These are phyloP conservation scores for Dryobotodes eremita DNA, from an alignment of 2,888 invertebrate genomes.

Conservation along the genomic window DNA sequence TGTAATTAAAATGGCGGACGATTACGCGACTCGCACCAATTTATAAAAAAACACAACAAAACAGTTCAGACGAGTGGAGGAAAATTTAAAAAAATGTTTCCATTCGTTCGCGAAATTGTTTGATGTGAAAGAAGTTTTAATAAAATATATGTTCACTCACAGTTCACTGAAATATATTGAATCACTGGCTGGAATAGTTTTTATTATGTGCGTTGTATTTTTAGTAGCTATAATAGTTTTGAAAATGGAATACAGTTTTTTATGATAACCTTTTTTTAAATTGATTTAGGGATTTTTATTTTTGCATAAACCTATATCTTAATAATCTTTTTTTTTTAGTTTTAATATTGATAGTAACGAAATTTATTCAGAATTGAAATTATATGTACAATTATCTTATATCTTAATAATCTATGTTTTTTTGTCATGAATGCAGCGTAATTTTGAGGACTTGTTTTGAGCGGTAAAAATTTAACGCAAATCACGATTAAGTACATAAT, in stretches of 20 bases:
- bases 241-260: neutral
- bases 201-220: neutral
- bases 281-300: neutral
- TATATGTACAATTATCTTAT: no score
- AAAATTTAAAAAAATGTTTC: constrained; percentile 34
- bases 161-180: constrained; percentile 33
- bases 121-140: constrained; percentile 23
- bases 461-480: neutral
- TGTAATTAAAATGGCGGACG: constrained; percentile 44
- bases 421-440: neutral
- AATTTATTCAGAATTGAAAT: no score
- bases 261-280: no score
- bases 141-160: constrained; percentile 37
- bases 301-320: no score
- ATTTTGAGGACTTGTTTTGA: neutral
- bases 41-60: constrained; percentile 8
- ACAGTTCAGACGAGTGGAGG: constrained; percentile 11
- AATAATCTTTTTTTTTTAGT: neutral
- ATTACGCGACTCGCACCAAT: constrained; percentile 20
- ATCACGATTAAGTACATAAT: neutral
- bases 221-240: neutral
- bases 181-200: constrained; percentile 26
- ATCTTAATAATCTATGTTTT: neutral
- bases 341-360: no score
- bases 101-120: constrained; percentile 33